These are phyloP conservation scores for Gambusia affinis DNA, from an alignment of 2,113 vertebrate genomes.

Conservation along the genomic window DNA sequence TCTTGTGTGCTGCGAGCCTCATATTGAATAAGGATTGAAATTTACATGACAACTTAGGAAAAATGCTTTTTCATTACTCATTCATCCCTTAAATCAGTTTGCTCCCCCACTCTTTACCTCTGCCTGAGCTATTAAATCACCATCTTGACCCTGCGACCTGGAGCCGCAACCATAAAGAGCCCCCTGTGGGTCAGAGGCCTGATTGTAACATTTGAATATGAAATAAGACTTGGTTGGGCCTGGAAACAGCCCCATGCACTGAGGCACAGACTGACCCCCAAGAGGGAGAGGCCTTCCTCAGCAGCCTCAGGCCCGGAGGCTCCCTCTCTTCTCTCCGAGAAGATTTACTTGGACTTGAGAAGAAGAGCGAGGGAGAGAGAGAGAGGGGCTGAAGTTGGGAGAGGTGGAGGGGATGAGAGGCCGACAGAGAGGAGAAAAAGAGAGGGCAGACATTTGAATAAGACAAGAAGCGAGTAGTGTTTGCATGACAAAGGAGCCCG, in stretches of 20 bases:
- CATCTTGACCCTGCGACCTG: conserved; percentile 83
- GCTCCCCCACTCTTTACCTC: conserved; percentile 74
- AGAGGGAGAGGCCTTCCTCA: conserved; percentile 73
- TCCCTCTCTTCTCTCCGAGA: conserved; percentile 49
- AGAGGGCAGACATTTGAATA: conserved; percentile 82
- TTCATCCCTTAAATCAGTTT: conserved; percentile 80
- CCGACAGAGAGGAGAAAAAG: conserved; percentile 70
- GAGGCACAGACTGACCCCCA: conserved; percentile 77
- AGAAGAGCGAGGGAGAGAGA: conserved; percentile 22
- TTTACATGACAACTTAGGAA: conserved; percentile 81
- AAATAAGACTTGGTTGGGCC: conserved; percentile 78
- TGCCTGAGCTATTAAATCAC: conserved; percentile 83
- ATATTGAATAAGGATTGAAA: conserved; percentile 59
- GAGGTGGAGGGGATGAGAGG: conserved; percentile 58
- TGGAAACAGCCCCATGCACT: conserved; percentile 80
- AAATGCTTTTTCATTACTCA: conserved; percentile 84
- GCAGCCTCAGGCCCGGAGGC: conserved; percentile 60
- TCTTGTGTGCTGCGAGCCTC: conserved; percentile 56
- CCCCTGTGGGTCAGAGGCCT: conserved; percentile 80
- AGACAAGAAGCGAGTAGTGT: conserved; percentile 82
- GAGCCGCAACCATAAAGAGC: conserved; percentile 81
- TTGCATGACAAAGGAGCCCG: conserved; percentile 84
- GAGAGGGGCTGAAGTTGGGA: conserved; percentile 58
- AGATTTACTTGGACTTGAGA: conserved; percentile 84
- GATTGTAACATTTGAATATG: conserved; percentile 87